These are phyloP conservation scores for Plebejus melissa DNA, from an alignment of 2,888 invertebrate species.

Conservation along the genomic window DNA sequence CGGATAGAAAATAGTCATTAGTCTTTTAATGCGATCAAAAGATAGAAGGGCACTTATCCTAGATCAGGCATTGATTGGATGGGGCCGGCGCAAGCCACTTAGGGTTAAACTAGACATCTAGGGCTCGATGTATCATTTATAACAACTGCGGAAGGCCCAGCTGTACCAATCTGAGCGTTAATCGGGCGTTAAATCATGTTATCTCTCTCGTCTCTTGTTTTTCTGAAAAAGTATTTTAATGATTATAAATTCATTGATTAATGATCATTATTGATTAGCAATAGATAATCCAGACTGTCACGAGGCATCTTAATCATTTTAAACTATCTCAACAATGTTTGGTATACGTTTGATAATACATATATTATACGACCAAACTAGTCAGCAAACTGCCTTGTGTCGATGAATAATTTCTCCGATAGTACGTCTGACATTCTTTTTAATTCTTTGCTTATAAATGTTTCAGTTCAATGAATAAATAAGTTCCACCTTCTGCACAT, in stretches of 20 bases:
- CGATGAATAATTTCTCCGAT: too few relatives aligned
- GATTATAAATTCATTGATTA: too few relatives aligned
- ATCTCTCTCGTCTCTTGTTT: background rate
- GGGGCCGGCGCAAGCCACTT: background rate
- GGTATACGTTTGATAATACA: too few relatives aligned
- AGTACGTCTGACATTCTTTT: too few relatives aligned
- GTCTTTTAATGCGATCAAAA: background rate
- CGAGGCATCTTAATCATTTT: too few relatives aligned
- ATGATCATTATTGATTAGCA: too few relatives aligned
- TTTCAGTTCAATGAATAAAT: background rate
- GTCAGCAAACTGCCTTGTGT: too few relatives aligned
- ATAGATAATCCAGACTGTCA: too few relatives aligned
- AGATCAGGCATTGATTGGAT: constrained; percentile 17
- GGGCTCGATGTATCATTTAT: background rate
- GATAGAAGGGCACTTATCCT: constrained; percentile 10
- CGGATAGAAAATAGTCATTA: constrained; percentile 15
- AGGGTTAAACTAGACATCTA: constrained; percentile 5
- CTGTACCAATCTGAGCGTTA: background rate
- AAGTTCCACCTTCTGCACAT: background rate
- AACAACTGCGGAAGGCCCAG: background rate
- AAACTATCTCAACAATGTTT: too few relatives aligned
- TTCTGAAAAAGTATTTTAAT: too few relatives aligned
- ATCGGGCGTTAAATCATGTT: background rate
- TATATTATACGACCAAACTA: too few relatives aligned
- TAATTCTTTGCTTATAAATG: too few relatives aligned